phyloP scores from a whole-genome alignment of 35 echinoderm and acorn worm species.

The Chiridota heheva region DNA sequence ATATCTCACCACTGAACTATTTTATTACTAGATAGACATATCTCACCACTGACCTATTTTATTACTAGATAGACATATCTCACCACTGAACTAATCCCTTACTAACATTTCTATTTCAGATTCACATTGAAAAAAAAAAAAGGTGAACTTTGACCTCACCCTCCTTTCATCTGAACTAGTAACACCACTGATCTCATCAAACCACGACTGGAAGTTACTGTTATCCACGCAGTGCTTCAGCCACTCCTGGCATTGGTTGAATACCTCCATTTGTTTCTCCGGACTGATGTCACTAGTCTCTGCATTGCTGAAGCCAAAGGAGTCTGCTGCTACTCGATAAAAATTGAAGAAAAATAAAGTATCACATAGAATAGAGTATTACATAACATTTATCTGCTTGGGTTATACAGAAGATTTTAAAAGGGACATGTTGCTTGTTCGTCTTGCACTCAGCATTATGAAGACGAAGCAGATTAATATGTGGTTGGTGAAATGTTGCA shows the following conservation, averaged over 20 bases:
- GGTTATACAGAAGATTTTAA: neutral
- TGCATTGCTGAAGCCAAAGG: constrained; percentile 12
- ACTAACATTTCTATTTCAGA: too few relatives aligned
- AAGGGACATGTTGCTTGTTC: neutral
- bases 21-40: too few relatives aligned
- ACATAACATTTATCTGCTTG: neutral
- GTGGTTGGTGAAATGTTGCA: too few relatives aligned
- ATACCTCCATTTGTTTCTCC: constrained; percentile 65
- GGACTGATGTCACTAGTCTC: constrained; percentile 53
- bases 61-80: too few relatives aligned
- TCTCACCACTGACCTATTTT: too few relatives aligned
- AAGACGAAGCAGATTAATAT: too few relatives aligned
- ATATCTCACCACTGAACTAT: too few relatives aligned
- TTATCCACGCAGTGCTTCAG: constrained; percentile 65
- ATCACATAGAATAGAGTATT: too few relatives aligned
- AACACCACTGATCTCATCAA: constrained; percentile 47
- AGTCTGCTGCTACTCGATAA: constrained; percentile 29
- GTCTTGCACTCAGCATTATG: too few relatives aligned
- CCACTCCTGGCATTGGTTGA: constrained; percentile 76
- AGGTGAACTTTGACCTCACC: too few relatives aligned
- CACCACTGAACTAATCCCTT: too few relatives aligned
- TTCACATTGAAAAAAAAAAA: too few relatives aligned
- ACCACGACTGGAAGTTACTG: constrained; percentile 70
- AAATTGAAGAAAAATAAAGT: neutral
- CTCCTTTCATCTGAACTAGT: constrained; percentile 54